phyloP scores from a whole-genome alignment of 2,888 invertebrate species.

The Tachina fera region DNA sequence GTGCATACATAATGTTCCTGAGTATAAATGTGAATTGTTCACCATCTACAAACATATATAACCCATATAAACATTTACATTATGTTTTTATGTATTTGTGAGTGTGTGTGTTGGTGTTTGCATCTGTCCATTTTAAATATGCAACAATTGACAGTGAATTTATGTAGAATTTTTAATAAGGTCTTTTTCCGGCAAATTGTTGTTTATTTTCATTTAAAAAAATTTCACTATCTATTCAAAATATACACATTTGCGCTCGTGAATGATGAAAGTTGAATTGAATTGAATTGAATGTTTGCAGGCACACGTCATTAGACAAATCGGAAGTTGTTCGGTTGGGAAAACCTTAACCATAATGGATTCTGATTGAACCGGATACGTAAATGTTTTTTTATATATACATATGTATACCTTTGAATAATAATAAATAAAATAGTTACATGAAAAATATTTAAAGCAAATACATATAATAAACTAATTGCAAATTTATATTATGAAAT shows the following conservation, averaged over 20 bases:
- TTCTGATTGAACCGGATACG: conserved; percentile 31
- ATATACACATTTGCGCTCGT: not conserved
- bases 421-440: not conserved
- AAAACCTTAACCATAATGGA: conserved; percentile 29
- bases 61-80: not conserved
- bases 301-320: conserved; percentile 22
- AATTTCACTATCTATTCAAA: not conserved
- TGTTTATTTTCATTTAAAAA: not conserved
- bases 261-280: not conserved
- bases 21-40: too few species aligned
- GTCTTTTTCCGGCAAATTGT: conserved; percentile 40
- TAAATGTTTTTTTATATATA: not conserved
- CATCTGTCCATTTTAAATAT: conserved; percentile 2
- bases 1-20: too few species aligned
- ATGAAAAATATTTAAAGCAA: too few species aligned
- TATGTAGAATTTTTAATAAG: conserved; percentile 36
- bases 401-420: not conserved
- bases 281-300: conserved; percentile 19
- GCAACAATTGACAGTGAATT: conserved; percentile 34
- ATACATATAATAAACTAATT: too few species aligned
- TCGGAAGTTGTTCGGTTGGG: conserved; percentile 43
- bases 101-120: too few species aligned
- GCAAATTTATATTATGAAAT: too few species aligned
- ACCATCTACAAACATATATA: not conserved
- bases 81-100: too few species aligned